Conservation (phyloP, 1,140 invertebrate species). For the Bradysia coprophila region DNA sequence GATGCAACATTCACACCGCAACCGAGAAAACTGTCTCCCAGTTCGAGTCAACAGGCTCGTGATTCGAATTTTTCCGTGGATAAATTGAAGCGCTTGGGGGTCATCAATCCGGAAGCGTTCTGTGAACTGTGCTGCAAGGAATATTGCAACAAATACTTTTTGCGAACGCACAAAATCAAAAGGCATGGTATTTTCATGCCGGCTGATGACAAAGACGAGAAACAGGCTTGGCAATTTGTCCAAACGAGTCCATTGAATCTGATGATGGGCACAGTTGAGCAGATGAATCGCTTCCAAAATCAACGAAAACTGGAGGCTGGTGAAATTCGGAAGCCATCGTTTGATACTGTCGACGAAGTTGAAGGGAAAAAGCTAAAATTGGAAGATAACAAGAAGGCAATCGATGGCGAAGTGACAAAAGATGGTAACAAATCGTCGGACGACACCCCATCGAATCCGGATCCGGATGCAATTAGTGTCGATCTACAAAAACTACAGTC, state of each 20-base stretch:
- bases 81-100: slow-evolving; percentile 50
- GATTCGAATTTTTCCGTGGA: slow-evolving; percentile 45
- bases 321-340: slow-evolving; percentile 13
- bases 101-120: slow-evolving; percentile 74
- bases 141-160: slow-evolving; percentile 88
- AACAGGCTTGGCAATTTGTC: slow-evolving; percentile 27
- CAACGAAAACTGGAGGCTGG: slow-evolving; percentile 1
- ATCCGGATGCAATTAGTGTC: slow-evolving; percentile 42
- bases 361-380: not conserved
- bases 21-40: slow-evolving; percentile 35
- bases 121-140: slow-evolving; percentile 91
- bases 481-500: slow-evolving; percentile 76
- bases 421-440: slow-evolving; percentile 6
- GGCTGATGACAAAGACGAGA: slow-evolving; percentile 30
- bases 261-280: slow-evolving; percentile 27
- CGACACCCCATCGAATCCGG: slow-evolving; percentile 9
- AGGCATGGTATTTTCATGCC: slow-evolving; percentile 50
- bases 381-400: not conserved
- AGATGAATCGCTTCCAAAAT: slow-evolving; percentile 1
- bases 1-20: slow-evolving; percentile 30
- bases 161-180: slow-evolving; percentile 78
- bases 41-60: slow-evolving; percentile 37
- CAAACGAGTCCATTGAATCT: slow-evolving; percentile 41
- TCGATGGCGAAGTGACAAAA: slow-evolving; percentile 13
- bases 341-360: slow-evolving; percentile 26